Conservation (phyloP, 1,140 invertebrate species). For the Drosophila mojavensis region DNA sequence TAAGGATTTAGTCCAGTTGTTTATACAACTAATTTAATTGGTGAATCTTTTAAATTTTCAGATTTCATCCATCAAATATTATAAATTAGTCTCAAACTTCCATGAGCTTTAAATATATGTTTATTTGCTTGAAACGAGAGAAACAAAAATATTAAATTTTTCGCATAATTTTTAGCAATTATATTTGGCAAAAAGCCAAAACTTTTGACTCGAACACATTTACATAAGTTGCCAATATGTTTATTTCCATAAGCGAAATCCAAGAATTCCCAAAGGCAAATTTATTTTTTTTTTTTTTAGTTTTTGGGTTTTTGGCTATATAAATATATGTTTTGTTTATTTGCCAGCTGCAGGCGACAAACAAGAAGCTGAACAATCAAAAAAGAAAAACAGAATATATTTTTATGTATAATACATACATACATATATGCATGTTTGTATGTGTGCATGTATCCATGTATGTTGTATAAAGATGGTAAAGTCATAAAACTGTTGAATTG, state of each 20-base stretch:
- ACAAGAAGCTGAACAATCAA: slow-evolving; percentile 19
- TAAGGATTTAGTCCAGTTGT: too few species aligned
- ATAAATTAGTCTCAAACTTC: neutral
- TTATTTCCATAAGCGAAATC: slow-evolving; percentile 10
- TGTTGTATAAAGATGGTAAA: slow-evolving; percentile 73
- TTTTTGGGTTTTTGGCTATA: neutral
- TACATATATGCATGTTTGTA: slow-evolving; percentile 1
- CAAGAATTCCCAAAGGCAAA: slow-evolving; percentile 43
- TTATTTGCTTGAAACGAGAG: neutral
- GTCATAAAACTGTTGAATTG: slow-evolving; percentile 83
- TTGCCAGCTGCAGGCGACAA: slow-evolving; percentile 46
- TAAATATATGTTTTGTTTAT: neutral
- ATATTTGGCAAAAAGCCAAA: slow-evolving; percentile 15
- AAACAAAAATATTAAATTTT: neutral
- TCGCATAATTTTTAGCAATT: slow-evolving; percentile 12
- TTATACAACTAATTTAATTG: too few species aligned
- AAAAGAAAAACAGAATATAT: slow-evolving; percentile 29
- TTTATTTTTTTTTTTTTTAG: neutral
- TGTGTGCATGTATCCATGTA: slow-evolving; percentile 12
- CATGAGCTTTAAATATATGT: neutral
- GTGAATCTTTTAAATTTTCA: neutral
- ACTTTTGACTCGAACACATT: slow-evolving; percentile 8
- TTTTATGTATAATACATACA: slow-evolving; percentile 44
- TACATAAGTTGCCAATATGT: slow-evolving; percentile 49
- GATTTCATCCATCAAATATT: neutral